Conservation (phyloP, 2,888 invertebrate species). For the Drosophila trichaetosa region DNA sequence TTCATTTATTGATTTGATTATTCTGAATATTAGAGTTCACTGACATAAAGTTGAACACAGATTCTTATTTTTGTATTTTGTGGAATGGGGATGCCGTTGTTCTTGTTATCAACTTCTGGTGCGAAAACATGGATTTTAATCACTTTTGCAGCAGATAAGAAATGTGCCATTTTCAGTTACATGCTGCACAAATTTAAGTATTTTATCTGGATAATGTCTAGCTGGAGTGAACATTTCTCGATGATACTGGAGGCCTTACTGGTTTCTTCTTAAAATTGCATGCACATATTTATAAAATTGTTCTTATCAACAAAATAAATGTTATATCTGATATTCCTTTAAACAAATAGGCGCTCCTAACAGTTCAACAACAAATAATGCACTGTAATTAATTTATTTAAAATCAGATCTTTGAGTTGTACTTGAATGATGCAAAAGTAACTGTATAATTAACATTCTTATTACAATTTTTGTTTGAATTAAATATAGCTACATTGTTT, state of each 20-base stretch:
- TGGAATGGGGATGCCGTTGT: not conserved
- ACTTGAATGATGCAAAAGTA: not conserved
- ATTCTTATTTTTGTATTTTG: not conserved
- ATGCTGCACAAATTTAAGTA: too few species aligned
- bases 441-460: not conserved
- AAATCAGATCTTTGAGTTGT: not conserved
- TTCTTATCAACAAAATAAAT: too few species aligned
- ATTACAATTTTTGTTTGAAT: not conserved
- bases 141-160: too few species aligned
- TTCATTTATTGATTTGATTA: not conserved
- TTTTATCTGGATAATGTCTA: too few species aligned
- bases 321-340: not conserved
- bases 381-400: not conserved
- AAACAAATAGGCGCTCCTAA: not conserved
- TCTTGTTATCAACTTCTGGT: not conserved
- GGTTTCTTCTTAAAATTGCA: too few species aligned
- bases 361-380: not conserved
- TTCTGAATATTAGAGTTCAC: not conserved
- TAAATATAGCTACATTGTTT: not conserved
- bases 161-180: too few species aligned
- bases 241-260: too few species aligned
- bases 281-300: too few species aligned
- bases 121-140: not conserved
- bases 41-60: not conserved
- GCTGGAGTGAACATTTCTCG: too few species aligned